phyloP scores from a whole-genome alignment of 2,888 invertebrate genomes.

The Clostera curtula region DNA sequence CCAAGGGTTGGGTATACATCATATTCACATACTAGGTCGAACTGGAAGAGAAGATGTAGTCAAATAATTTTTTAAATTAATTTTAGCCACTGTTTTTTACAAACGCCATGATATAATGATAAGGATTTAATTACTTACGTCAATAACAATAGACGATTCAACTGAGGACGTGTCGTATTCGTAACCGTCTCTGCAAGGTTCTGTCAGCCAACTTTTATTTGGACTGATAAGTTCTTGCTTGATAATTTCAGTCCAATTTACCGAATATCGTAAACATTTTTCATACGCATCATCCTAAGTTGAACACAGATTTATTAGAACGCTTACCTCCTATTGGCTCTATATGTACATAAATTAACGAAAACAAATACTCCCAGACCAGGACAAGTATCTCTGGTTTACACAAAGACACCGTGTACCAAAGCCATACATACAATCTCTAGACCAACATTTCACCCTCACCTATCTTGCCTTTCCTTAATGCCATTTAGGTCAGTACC shows the following conservation, averaged over 20 bases:
- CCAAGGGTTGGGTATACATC: conserved; percentile 92
- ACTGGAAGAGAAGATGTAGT: conserved; percentile 74
- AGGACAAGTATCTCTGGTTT: too few species aligned
- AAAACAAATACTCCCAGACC: too few species aligned
- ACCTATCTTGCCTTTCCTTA: too few species aligned
- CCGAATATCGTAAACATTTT: conserved; percentile 82
- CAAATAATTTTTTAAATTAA: not conserved
- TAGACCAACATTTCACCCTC: too few species aligned
- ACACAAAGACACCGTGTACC: too few species aligned
- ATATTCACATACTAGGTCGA: conserved; percentile 90
- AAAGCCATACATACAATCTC: too few species aligned
- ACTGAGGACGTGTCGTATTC: conserved; percentile 83
- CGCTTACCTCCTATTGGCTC: too few species aligned
- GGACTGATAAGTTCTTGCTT: conserved; percentile 37
- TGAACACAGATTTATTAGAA: conserved; percentile 17
- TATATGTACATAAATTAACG: too few species aligned
- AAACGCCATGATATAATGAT: not conserved
- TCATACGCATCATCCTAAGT: conserved; percentile 74
- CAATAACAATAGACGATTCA: conserved; percentile 87
- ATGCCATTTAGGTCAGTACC: too few species aligned
- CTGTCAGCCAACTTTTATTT: conserved; percentile 76
- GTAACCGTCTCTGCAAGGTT: conserved; percentile 85
- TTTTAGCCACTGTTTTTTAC: not conserved
- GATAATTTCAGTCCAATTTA: conserved; percentile 80
- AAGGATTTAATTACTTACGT: conserved; percentile 73